Conservation (phyloP, 2,797 vertebrate species). For the Limnodromus scolopaceus region DNA sequence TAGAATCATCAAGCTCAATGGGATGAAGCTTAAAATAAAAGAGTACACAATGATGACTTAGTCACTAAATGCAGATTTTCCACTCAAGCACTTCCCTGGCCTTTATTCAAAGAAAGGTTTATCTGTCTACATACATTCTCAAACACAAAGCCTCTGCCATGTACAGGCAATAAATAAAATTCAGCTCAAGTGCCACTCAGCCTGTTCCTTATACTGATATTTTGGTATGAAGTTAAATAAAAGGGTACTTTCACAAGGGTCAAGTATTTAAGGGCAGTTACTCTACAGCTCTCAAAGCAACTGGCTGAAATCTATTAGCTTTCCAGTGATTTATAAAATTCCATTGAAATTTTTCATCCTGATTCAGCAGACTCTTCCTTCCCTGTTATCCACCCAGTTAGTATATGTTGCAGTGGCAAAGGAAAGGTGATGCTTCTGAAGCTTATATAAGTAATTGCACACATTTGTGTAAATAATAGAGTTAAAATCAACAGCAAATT, state of each 20-base stretch:
- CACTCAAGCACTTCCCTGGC: background rate
- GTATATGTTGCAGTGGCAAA: background rate
- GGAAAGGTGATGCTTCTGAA: background rate
- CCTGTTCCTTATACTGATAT: background rate
- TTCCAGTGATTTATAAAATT: background rate
- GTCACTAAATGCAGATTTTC: background rate
- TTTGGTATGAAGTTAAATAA: background rate
- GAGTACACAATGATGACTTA: background rate
- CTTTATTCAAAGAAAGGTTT: background rate
- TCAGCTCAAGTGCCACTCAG: background rate
- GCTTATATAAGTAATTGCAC: background rate
- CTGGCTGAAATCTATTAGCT: background rate
- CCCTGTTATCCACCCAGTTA: background rate
- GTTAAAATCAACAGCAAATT: background rate
- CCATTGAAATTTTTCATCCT: background rate
- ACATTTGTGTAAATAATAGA: background rate
- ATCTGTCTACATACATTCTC: background rate
- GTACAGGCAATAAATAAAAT: background rate
- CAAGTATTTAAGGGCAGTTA: background rate
- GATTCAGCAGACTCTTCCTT: background rate
- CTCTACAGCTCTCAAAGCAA: background rate
- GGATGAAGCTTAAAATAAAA: background rate
- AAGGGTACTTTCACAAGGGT: background rate
- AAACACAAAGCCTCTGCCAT: background rate
- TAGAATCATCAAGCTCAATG: background rate